phyloP scores from a whole-genome alignment of 2,113 vertebrate species.

The Spheniscus mendiculus region DNA sequence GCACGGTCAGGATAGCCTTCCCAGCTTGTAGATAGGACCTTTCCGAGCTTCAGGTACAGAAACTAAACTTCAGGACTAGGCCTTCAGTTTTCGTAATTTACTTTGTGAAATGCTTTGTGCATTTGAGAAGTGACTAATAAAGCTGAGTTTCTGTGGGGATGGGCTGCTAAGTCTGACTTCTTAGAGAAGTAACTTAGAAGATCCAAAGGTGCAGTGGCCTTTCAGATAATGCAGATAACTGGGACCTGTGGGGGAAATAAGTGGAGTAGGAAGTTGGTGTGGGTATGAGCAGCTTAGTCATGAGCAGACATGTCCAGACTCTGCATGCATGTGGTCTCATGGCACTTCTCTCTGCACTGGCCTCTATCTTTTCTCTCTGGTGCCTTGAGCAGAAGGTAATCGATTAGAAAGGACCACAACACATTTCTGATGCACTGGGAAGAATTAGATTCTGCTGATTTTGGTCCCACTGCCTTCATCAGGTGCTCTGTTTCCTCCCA shows the following conservation, averaged over 20 bases:
- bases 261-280: not conserved
- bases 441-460: not conserved
- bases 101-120: not conserved
- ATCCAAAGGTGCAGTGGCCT: not conserved
- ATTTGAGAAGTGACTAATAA: not conserved
- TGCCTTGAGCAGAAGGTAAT: not conserved
- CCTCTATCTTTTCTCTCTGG: not conserved
- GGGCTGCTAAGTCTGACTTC: not conserved
- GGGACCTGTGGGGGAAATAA: not conserved
- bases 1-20: not conserved
- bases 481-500: not conserved
- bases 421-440: not conserved
- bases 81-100: not conserved
- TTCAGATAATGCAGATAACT: not conserved
- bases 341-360: not conserved
- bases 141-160: not conserved
- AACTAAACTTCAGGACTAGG: not conserved
- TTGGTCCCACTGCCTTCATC: not conserved
- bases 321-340: not conserved
- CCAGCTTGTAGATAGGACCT: not conserved
- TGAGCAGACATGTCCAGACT: not conserved
- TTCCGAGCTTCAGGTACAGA: not conserved
- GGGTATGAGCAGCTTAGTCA: not conserved
- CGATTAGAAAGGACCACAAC: not conserved
- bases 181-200: not conserved